Percentiles rank a stretch among this genome's conserved stretches.
phyloP scores from a whole-genome alignment of 2,888 invertebrate species.

The Luperina testacea region DNA sequence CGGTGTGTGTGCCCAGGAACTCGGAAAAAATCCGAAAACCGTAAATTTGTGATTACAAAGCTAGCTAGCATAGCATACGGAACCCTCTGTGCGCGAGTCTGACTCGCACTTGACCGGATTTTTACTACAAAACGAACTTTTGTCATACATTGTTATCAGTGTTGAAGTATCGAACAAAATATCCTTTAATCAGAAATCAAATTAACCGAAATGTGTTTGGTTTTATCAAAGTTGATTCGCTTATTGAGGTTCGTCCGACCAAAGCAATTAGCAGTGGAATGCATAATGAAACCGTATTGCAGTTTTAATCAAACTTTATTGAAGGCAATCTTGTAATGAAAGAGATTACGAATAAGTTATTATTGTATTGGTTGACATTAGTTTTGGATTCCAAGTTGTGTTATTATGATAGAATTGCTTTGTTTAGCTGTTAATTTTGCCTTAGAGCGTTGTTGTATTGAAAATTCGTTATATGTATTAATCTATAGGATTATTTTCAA shows the following conservation, averaged over 20 bases:
- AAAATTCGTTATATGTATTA: background rate
- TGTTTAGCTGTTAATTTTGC: background rate
- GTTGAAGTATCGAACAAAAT: background rate
- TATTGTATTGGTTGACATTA: background rate
- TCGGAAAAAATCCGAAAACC: too few relatives aligned
- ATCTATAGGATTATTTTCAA: background rate
- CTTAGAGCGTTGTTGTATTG: background rate
- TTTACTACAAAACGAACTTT: too few relatives aligned
- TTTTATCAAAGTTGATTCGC: constrained; percentile 19
- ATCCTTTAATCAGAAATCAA: constrained; percentile 20
- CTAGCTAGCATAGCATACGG: too few relatives aligned
- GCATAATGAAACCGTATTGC: background rate
- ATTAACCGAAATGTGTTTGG: constrained; percentile 26
- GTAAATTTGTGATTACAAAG: too few relatives aligned
- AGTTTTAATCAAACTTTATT: constrained; percentile 6
- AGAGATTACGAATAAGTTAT: background rate
- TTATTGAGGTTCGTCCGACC: background rate
- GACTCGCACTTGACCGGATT: too few relatives aligned
- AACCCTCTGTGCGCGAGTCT: too few relatives aligned
- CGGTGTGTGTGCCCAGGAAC: too few relatives aligned
- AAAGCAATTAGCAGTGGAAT: constrained; percentile 20
- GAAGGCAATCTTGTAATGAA: constrained; percentile 2
- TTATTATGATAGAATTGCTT: background rate
- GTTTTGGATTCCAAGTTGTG: background rate
- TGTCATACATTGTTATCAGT: background rate